A percentile compares a stretch with the other conserved stretches of the same genome.
phyloP scores from a whole-genome alignment of 2,888 invertebrate genomes.

The Mactromeris polynyma region DNA sequence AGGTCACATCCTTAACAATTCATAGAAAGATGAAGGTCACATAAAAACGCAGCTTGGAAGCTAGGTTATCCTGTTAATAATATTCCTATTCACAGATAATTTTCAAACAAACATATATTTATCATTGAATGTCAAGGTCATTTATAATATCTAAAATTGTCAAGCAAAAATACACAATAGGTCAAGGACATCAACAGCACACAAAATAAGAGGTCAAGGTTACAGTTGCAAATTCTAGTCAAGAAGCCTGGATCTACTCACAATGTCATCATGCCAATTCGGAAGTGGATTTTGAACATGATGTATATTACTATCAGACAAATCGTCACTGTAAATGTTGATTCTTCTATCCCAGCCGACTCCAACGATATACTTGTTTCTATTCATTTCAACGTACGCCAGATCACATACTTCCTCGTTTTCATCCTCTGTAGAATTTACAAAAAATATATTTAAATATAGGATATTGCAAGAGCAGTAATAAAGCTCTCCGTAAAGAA shows the following conservation, averaged over 20 bases:
- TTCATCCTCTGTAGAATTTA: conserved; percentile 77
- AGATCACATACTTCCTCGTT: conserved; percentile 86
- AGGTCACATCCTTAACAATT: too few species aligned
- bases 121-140: too few species aligned
- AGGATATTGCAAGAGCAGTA: too few species aligned
- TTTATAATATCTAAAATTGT: too few species aligned
- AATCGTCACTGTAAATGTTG: conserved; percentile 86
- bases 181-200: neutral
- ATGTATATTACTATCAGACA: conserved; percentile 83
- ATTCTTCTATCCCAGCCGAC: conserved; percentile 87
- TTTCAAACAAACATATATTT: too few species aligned
- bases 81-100: too few species aligned
- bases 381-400: conserved; percentile 86
- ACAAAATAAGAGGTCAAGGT: neutral
- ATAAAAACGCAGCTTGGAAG: too few species aligned
- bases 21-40: too few species aligned
- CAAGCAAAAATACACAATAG: too few species aligned
- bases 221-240: neutral
- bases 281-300: conserved; percentile 85
- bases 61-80: too few species aligned
- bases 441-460: neutral
- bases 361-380: conserved; percentile 87
- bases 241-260: too few species aligned
- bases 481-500: too few species aligned
- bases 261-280: conserved; percentile 86